Conservation (phyloP, 2,888 invertebrate species). For the Pandemis cinnamomeana region DNA sequence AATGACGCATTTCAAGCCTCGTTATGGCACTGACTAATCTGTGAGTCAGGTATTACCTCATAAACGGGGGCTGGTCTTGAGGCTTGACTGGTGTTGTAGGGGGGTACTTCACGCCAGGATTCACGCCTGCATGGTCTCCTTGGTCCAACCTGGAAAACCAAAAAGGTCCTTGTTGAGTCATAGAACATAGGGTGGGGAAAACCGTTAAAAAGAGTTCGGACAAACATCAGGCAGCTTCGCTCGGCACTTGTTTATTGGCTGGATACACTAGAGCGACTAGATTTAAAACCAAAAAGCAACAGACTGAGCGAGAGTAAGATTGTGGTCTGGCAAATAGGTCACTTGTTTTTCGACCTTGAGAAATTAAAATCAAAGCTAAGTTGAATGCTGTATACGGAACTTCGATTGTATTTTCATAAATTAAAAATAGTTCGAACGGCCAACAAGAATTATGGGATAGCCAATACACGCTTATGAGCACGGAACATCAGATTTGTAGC, state of each 20-base stretch:
- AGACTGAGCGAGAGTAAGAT: neutral
- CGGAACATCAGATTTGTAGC: too few relatives aligned
- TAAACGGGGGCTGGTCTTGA: constrained; percentile 51
- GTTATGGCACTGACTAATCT: neutral
- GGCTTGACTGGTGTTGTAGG: constrained; percentile 54
- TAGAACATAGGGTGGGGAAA: too few relatives aligned
- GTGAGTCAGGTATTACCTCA: constrained; percentile 40
- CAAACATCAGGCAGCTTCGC: too few relatives aligned
- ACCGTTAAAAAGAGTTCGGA: too few relatives aligned
- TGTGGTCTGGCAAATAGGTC: neutral
- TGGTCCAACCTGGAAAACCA: constrained; percentile 68
- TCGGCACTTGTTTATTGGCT: too few relatives aligned
- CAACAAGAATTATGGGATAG: too few relatives aligned
- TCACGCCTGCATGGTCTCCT: constrained; percentile 58
- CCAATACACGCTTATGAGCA: too few relatives aligned
- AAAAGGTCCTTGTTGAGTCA: constrained; percentile 30
- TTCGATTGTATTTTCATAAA: too few relatives aligned
- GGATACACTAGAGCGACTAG: too few relatives aligned
- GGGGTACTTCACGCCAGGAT: constrained; percentile 56
- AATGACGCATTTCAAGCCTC: constrained; percentile 29
- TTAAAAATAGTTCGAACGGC: too few relatives aligned
- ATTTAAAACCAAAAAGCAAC: neutral
- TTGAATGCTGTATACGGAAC: too few relatives aligned
- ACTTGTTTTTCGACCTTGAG: neutral
- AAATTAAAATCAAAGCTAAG: neutral